A percentile compares a stretch with the other conserved stretches of the same genome.
These are phyloP conservation scores for Tringa solitaria DNA, from an alignment of 2,113 vertebrate species.

Conservation along the genomic window DNA sequence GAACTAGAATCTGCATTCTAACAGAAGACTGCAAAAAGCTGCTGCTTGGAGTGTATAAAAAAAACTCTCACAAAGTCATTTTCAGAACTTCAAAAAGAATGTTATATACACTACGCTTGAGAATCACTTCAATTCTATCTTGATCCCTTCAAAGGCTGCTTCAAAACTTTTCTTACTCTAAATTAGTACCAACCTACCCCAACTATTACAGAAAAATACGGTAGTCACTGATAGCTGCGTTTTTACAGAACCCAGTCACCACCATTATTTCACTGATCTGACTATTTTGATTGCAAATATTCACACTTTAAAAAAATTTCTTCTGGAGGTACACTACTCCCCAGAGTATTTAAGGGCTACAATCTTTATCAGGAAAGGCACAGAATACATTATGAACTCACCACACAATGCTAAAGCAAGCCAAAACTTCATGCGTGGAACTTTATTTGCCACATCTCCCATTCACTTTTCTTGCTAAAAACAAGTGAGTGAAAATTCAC, in stretches of 20 bases:
- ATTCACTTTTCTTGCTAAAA: not conserved
- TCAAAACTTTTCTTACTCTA: not conserved
- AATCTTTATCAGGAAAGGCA: not conserved
- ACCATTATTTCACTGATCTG: not conserved
- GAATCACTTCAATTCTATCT: not conserved
- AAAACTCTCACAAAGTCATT: not conserved
- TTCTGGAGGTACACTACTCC: not conserved
- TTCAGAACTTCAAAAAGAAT: not conserved
- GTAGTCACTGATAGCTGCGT: not conserved
- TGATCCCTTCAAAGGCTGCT: not conserved
- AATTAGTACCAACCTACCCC: not conserved
- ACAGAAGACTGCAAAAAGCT: not conserved
- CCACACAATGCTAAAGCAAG: not conserved
- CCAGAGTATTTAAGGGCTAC: not conserved
- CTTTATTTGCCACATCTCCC: not conserved
- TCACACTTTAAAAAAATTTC: accelerated
- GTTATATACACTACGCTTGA: not conserved
- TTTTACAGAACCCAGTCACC: not conserved
- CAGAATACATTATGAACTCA: not conserved
- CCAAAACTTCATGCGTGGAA: not conserved
- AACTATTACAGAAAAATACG: not conserved
- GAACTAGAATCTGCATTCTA: not conserved
- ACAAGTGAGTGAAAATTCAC: not conserved
- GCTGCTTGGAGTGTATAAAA: not conserved
- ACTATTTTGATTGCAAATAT: not conserved